Evolutionary conservation across 2,797 vertebrate genomes (phyloP).

Genomic region (Hypotaenidia philippensis): DNA sequence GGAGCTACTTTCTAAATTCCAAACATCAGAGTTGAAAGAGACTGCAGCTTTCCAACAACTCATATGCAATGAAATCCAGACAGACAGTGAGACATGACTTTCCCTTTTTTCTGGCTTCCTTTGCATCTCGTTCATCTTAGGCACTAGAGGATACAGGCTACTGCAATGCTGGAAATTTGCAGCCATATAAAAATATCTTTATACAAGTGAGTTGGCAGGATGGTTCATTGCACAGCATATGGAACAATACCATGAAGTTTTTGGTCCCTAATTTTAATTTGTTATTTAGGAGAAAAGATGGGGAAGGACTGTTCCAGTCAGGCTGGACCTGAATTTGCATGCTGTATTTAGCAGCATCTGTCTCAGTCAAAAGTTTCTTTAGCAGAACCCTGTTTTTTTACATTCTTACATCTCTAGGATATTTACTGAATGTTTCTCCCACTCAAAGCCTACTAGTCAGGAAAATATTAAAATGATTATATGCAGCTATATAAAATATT

Average conservation of each 20-base stretch:
- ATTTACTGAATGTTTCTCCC: not conserved
- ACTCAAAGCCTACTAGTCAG: not conserved
- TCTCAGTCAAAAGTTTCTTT: not conserved
- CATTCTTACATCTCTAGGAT: not conserved
- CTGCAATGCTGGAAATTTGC: not conserved
- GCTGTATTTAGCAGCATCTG: not conserved
- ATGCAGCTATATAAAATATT: not conserved
- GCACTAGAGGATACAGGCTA: not conserved
- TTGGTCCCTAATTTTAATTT: not conserved
- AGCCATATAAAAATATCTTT: not conserved
- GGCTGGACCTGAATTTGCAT: not conserved
- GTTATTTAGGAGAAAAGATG: not conserved
- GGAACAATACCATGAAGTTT: not conserved
- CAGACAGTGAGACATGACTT: not conserved
- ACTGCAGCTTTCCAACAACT: not conserved
- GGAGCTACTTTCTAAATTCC: not conserved
- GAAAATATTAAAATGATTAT: not conserved
- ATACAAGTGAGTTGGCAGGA: not conserved
- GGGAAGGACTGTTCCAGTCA: not conserved
- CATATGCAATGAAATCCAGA: not conserved
- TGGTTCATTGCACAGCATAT: not conserved
- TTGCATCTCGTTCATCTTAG: not conserved
- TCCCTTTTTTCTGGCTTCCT: not conserved
- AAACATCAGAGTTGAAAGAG: accelerated
- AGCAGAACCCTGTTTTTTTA: not conserved